A percentile compares a stretch with the other conserved stretches of the same genome.
phyloP scores from a whole-genome alignment of 1,140 invertebrate genomes.

The Colletes gigas region DNA sequence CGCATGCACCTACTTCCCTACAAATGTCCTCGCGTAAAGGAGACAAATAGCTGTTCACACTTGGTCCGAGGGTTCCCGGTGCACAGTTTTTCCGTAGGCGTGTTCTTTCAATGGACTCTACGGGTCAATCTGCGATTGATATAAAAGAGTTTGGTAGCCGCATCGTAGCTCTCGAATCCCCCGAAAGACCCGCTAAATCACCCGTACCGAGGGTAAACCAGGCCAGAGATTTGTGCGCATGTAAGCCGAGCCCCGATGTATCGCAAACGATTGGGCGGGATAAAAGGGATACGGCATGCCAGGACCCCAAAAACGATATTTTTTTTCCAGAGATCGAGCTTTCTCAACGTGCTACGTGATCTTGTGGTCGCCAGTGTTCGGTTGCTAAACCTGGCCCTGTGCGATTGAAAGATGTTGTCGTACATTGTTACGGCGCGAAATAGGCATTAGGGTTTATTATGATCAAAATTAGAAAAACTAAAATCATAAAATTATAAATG shows the following conservation, averaged over 20 bases:
- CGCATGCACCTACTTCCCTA: neutral
- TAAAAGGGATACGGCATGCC: conserved; percentile 71
- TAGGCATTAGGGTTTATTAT: no score
- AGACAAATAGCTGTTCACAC: conserved; percentile 55
- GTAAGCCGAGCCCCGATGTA: conserved; percentile 73
- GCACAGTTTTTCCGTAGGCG: conserved; percentile 40
- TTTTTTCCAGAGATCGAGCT: conserved; percentile 42
- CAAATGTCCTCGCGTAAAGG: conserved; percentile 16
- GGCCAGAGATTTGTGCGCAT: conserved; percentile 76
- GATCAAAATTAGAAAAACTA: no score
- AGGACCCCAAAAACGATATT: conserved; percentile 62
- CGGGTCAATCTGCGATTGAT: conserved; percentile 71
- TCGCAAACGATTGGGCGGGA: conserved; percentile 77
- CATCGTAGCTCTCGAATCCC: conserved; percentile 63
- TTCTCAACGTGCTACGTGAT: conserved; percentile 26
- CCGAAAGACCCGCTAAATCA: conserved; percentile 76
- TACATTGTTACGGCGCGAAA: no score
- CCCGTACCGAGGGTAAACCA: conserved; percentile 69
- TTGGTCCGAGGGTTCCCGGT: conserved; percentile 30
- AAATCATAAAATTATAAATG: no score
- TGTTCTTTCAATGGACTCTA: conserved; percentile 52
- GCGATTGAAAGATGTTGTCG: no score
- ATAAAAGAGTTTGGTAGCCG: conserved; percentile 71
- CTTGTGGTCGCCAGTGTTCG: neutral
- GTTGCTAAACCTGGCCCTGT: no score